These are phyloP conservation scores for Archocentrus centrarchus DNA, from an alignment of 2,113 vertebrate genomes.

Conservation along the genomic window DNA sequence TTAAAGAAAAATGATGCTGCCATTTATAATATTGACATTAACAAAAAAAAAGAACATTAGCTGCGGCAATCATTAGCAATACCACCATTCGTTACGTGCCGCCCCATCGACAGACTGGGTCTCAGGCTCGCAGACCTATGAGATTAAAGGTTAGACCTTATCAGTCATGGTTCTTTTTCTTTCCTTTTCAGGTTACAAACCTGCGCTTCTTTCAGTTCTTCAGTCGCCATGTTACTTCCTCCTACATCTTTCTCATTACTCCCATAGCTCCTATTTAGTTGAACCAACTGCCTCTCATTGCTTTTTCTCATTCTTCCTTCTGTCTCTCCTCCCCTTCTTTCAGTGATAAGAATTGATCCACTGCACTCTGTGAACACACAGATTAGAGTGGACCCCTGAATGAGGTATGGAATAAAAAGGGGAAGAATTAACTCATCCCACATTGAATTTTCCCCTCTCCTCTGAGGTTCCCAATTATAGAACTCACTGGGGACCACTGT, in stretches of 20 bases:
- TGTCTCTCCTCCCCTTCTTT: constrained; percentile 1
- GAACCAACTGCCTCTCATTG: background rate
- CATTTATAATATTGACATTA: background rate
- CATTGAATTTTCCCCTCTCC: constrained; percentile 63
- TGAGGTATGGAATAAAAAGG: constrained; percentile 51
- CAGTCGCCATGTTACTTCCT: constrained; percentile 8
- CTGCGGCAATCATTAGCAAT: constrained; percentile 18
- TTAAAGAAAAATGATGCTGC: background rate
- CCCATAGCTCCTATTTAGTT: background rate
- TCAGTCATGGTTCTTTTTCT: background rate
- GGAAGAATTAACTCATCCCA: constrained; percentile 69
- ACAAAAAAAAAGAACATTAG: constrained; percentile 12
- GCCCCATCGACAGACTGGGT: background rate
- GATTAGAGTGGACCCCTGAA: constrained; percentile 67
- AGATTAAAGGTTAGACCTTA: background rate
- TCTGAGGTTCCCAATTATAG: constrained; percentile 71
- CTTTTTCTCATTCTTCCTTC: background rate
- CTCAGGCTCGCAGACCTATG: constrained; percentile 12
- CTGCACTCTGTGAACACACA: constrained; percentile 55
- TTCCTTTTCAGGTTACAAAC: constrained; percentile 15
- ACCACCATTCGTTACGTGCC: constrained; percentile 1
- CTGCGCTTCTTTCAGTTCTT: background rate
- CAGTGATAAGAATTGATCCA: constrained; percentile 67
- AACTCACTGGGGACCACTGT: constrained; percentile 32
- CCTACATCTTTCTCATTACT: background rate